Conservation (phyloP, 2,113 vertebrate genomes). For the Mobula hypostoma region DNA sequence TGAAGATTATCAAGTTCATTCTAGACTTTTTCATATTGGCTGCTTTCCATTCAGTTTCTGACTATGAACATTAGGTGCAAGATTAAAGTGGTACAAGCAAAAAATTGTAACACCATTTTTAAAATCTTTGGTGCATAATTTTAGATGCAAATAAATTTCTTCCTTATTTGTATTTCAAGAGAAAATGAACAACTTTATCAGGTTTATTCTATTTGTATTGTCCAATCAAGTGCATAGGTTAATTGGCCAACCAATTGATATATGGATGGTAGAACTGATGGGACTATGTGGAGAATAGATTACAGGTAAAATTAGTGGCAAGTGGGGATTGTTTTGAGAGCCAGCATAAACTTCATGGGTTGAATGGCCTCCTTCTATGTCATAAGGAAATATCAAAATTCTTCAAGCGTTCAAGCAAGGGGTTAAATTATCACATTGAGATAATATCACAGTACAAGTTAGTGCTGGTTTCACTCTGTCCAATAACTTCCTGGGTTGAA, state of each 20-base stretch:
- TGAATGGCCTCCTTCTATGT: too few species aligned
- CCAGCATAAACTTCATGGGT: too few species aligned
- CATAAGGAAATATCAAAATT: neutral
- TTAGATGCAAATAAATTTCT: neutral
- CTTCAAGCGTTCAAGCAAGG: neutral
- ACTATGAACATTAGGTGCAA: neutral
- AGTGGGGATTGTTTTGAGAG: too few species aligned
- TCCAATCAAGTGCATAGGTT: too few species aligned
- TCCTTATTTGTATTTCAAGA: neutral
- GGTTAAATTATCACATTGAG: neutral
- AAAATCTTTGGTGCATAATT: neutral
- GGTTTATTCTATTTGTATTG: neutral
- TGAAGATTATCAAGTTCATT: neutral
- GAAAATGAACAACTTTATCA: neutral
- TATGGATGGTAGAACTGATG: too few species aligned
- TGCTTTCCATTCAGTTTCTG: neutral
- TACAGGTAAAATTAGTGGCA: too few species aligned
- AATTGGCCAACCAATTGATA: too few species aligned
- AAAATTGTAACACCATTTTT: neutral
- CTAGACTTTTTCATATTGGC: neutral
- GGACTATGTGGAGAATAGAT: too few species aligned
- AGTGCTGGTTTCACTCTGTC: neutral
- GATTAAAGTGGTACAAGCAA: neutral
- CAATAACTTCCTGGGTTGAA: neutral
- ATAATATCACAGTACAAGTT: neutral